Evolutionary conservation across 1,140 invertebrate genomes (phyloP).

Genomic region (Drosophila guanche): DNA sequence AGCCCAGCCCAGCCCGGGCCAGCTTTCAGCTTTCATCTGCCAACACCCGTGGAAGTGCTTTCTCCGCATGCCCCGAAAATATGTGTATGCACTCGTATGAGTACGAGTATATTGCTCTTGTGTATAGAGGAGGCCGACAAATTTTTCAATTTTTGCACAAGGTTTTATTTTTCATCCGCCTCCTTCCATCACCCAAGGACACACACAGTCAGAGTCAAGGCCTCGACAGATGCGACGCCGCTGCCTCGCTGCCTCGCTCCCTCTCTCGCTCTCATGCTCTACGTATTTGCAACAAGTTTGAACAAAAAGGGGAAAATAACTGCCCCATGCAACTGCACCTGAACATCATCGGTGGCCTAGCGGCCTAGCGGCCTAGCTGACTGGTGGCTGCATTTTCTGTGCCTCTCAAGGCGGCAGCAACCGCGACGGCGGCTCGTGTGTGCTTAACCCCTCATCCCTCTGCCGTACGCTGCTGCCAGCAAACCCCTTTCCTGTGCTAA

Average conservation of each 20-base stretch:
- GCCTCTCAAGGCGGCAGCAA: conserved; percentile 57
- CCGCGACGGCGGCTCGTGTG: conserved; percentile 27
- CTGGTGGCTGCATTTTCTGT: conserved; percentile 47
- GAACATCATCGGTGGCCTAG: conserved; percentile 16
- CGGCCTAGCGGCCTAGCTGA: no score
- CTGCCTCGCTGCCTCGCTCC: background rate
- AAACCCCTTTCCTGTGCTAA: conserved; percentile 38
- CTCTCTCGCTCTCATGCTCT: background rate
- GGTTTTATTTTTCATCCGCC: conserved; percentile 4
- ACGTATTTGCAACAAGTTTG: conserved; percentile 72
- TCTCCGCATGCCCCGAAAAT: no score
- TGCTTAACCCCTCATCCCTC: conserved; percentile 30
- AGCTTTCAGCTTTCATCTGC: no score
- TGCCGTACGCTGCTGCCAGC: conserved; percentile 4
- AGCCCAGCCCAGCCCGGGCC: no score
- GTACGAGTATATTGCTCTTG: conserved; percentile 22
- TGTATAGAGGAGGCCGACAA: conserved; percentile 42
- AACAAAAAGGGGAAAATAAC: conserved; percentile 26
- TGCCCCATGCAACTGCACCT: conserved; percentile 13
- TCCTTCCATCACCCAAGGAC: conserved; percentile 44
- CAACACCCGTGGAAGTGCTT: no score
- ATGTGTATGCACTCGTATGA: no score
- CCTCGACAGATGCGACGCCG: conserved; percentile 46
- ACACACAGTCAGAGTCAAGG: conserved; percentile 68
- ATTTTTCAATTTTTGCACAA: conserved; percentile 64